Conservation (phyloP, 2,888 invertebrate genomes). For the Euspilapteryx auroguttella region DNA sequence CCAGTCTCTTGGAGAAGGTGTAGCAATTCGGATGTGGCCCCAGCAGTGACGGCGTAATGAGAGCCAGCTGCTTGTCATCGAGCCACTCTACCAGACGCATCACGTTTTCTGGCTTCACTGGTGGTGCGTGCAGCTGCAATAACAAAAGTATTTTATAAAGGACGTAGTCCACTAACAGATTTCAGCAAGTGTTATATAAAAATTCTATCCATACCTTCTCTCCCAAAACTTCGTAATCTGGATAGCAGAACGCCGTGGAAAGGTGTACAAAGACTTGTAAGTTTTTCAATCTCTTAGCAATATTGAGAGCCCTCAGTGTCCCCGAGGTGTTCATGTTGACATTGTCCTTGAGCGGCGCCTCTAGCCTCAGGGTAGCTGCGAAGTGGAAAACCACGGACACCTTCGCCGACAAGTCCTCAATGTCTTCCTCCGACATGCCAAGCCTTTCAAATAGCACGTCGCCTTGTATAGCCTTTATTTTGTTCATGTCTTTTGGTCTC, state of each 20-base stretch:
- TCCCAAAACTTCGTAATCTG: slow-evolving; percentile 67
- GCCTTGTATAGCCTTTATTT: slow-evolving; percentile 74
- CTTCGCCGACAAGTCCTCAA: slow-evolving; percentile 63
- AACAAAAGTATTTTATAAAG: neutral
- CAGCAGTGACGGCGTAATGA: slow-evolving; percentile 69
- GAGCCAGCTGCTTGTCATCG: slow-evolving; percentile 65
- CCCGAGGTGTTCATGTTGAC: slow-evolving; percentile 91
- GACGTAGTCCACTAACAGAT: no score
- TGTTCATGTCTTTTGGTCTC: slow-evolving; percentile 67
- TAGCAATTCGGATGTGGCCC: slow-evolving; percentile 90
- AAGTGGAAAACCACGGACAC: slow-evolving; percentile 86
- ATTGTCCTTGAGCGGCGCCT: slow-evolving; percentile 84
- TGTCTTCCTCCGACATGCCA: slow-evolving; percentile 64
- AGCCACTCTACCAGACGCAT: slow-evolving; percentile 73
- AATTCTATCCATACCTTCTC: slow-evolving; percentile 26
- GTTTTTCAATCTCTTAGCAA: slow-evolving; percentile 75
- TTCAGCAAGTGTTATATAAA: no score
- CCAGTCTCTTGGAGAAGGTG: slow-evolving; percentile 90
- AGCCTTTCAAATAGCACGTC: slow-evolving; percentile 68
- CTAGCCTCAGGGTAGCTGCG: slow-evolving; percentile 88
- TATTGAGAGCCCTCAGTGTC: slow-evolving; percentile 73
- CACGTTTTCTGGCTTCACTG: slow-evolving; percentile 70
- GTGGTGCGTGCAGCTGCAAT: slow-evolving; percentile 67
- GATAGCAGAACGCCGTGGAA: slow-evolving; percentile 95
- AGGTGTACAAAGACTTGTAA: slow-evolving; percentile 80